Base-by-base conservation (phyloP, 2,113 vertebrate species). In the Ariopsis seemanni region DNA sequence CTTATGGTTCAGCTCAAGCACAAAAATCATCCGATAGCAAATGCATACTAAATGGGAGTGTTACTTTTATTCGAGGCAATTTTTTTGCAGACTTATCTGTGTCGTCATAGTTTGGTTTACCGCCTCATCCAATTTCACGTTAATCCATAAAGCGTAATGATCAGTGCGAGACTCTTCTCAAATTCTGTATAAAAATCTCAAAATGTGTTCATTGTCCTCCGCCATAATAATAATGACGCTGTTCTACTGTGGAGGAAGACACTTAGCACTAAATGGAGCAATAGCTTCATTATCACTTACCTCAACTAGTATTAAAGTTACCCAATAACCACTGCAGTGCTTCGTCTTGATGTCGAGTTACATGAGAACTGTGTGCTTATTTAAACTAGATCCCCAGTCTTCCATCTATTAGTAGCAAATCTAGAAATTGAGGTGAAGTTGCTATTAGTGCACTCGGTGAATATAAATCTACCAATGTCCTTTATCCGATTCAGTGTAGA, bases 381-480 rank as follows among this genome's bases (percentile, higher is more conserved):
- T 80, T 69, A 55, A 69, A 69, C 75, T 69, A 77, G 71, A n/a
- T 83, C 53, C 20, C 20, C 20, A 74, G 87, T 90, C 89, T 88
- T 88, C 87, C 89, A 48, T 79, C 74, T 48, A 30, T 69, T 69
- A 85, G 86, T 78, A 85, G 9, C 53, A 82, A 30, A 14, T 50
- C 27, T 20, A 50, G 53, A 15, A 82, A 85, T 3, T 48, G 25
- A 34, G 48, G 74, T 60, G 9, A 22, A n/a, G 42, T 34, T 85
- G 60, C 27, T 58, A 4, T n/a, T 52, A 67, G 9, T 52, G 57
- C 48, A 78, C 25, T 48, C 52, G 60, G 27, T 87, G 78, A 78
- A 52, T 75, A 50, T 75, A 50, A 85, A 9, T 79, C 62, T 82
- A 84, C 82, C 75, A 85, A 74, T 69, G 20, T 58, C 22, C 14